Conservation (phyloP, 2,113 vertebrate species). For the Aspidoscelis tigris region DNA sequence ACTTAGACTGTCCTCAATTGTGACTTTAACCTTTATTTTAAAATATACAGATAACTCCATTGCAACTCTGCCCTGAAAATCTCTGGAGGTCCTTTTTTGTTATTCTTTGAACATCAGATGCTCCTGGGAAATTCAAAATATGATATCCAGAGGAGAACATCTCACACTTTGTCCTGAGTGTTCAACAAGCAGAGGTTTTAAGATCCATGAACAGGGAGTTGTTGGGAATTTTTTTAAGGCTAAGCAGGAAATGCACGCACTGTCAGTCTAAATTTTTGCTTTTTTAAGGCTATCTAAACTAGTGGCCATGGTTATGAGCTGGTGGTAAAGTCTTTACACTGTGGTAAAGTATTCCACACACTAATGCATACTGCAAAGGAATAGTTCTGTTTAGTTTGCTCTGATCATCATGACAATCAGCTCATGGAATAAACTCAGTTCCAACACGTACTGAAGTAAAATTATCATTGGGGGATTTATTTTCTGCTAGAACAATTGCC, state of each 20-base stretch:
- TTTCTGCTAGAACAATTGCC: too few species aligned
- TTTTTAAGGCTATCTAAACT: neutral
- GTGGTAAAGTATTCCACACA: neutral
- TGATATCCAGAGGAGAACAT: neutral
- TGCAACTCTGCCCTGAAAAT: neutral
- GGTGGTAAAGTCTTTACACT: too few species aligned
- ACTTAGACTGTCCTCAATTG: neutral
- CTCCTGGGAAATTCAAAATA: conserved; percentile 7
- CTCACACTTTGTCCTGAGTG: neutral
- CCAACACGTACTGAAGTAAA: too few species aligned
- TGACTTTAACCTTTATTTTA: neutral
- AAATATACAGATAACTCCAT: neutral
- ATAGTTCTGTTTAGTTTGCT: neutral
- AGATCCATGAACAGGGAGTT: neutral
- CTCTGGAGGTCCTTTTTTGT: neutral
- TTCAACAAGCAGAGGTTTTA: neutral
- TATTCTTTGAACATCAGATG: neutral
- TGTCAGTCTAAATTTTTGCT: neutral
- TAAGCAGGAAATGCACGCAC: neutral
- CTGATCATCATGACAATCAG: neutral
- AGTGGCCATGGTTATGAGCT: neutral
- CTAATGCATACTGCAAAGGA: neutral
- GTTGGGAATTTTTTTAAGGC: neutral
- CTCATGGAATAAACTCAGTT: neutral
- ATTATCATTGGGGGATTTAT: too few species aligned